Evolutionary conservation across 2,113 vertebrate genomes (phyloP), one percentile per base, ranked within the genome.

Genomic region (Ifrita kowaldi): DNA sequence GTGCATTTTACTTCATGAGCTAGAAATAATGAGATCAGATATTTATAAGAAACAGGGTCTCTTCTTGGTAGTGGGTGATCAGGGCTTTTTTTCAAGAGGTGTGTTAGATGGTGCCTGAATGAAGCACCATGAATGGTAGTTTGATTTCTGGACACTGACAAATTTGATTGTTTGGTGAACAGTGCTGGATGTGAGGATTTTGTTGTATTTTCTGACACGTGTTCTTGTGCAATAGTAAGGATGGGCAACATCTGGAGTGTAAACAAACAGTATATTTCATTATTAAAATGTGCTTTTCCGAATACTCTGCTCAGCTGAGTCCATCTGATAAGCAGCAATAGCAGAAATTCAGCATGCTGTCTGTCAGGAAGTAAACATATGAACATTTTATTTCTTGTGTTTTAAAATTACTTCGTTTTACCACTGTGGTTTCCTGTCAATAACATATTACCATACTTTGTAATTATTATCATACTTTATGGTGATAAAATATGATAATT

Each of bases 131-230:
- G 13, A 47, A 1, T 37, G n/a, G 22, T 16, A 32, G 41, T 57
- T 76, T 0, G 0, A 1, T 67, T 70, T 87, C 47, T 41, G 13
- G 14, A 30, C 26, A 27, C 0, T 32, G 37, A 76, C 7, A 65
- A 32, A 33, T 70, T 50, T 16, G 6, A 21, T 41, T 86, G 20
- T 56, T 74, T 63, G 41, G 9, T 73, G 16, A 84, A 35, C 6
- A 26, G 41, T 33, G 11, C 19, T 27, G 13, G 11, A 56, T 73
- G 32, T 69, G 30, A 49, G 14, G 13, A 17, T 26, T 87, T 59
- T 44, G 27, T 6, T 60, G 39, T 37, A 49, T 90, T 85, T 90
- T 90, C 41, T 86, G 49, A 20, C n/a, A 35, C 4, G 49, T 35
- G 20, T 55, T 77, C 27, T 49, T 81, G 15, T 65, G 32, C 6